These are phyloP conservation scores for Melinaea menophilus DNA, from an alignment of 2,888 invertebrate genomes.

Conservation along the genomic window DNA sequence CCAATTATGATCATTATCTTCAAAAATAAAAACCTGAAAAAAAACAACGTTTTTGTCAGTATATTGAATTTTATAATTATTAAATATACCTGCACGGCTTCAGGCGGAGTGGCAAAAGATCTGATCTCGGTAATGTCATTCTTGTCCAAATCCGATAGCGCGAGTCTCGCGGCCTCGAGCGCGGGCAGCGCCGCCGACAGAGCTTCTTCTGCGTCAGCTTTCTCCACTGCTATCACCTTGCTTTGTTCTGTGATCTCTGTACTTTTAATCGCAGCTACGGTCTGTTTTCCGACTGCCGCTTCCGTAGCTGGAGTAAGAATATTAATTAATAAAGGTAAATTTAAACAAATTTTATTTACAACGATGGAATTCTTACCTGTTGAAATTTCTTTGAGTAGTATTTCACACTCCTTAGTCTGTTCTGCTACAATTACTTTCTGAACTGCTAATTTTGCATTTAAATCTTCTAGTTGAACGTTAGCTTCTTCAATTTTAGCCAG, in stretches of 20 bases:
- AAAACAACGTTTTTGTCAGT: no score
- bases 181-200: constrained; percentile 90
- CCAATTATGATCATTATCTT: no score
- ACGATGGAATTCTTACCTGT: constrained; percentile 55
- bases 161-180: constrained; percentile 87
- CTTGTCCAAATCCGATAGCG: constrained; percentile 90
- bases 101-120: constrained; percentile 94
- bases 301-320: constrained; percentile 71
- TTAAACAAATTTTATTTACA: background rate
- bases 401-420: constrained; percentile 89
- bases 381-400: constrained; percentile 86
- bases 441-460: constrained; percentile 88
- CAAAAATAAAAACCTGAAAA: no score
- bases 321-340: background rate
- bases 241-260: constrained; percentile 90
- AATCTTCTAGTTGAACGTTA: constrained; percentile 85
- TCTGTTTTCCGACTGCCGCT: constrained; percentile 86
- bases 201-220: constrained; percentile 89
- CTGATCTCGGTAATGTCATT: constrained; percentile 95
- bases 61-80: background rate
- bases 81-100: constrained; percentile 85
- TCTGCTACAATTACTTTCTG: constrained; percentile 90
- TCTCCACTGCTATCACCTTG: constrained; percentile 87
- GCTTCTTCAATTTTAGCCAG: constrained; percentile 92
- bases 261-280: constrained; percentile 87